Percentiles rank a stretch among this genome's conserved stretches.
Evolutionary conservation across 2,113 vertebrate species (phyloP).

Genomic region (Greenwoodochromis staneri): DNA sequence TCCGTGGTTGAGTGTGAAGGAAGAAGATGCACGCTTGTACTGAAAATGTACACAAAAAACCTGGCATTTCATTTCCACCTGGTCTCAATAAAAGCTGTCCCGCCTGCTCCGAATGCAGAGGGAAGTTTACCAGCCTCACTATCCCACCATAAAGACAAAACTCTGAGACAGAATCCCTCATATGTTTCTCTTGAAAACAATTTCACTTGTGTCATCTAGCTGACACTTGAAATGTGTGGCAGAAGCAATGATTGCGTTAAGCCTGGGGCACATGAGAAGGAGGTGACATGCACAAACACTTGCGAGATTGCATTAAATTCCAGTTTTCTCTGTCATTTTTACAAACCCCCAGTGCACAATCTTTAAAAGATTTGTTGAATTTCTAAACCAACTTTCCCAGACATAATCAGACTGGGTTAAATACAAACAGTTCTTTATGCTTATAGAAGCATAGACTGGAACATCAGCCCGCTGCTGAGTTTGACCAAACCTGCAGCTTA

Average conservation of each 20-base stretch:
- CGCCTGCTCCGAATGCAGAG: conserved; percentile 17
- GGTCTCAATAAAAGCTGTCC: conserved; percentile 40
- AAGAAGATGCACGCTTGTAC: not conserved
- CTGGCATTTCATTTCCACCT: conserved; percentile 25
- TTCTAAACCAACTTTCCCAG: not conserved
- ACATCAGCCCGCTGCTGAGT: not conserved
- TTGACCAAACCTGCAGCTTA: not conserved
- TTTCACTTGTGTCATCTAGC: not conserved
- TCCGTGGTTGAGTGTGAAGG: not conserved
- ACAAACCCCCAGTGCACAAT: not conserved
- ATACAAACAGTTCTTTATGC: not conserved
- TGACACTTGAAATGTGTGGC: not conserved
- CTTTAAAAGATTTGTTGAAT: not conserved
- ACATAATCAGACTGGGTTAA: not conserved
- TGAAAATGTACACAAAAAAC: not conserved
- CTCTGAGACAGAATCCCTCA: not conserved
- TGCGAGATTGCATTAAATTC: not conserved
- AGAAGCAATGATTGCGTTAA: not conserved
- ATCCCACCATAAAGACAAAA: not conserved
- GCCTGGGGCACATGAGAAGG: not conserved
- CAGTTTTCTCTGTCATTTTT: not conserved
- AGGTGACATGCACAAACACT: not conserved
- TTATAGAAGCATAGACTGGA: not conserved
- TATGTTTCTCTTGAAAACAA: not conserved
- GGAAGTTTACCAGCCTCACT: not conserved